Conservation (phyloP, 2,888 invertebrate genomes). For the Trissonchulus sp. region DNA sequence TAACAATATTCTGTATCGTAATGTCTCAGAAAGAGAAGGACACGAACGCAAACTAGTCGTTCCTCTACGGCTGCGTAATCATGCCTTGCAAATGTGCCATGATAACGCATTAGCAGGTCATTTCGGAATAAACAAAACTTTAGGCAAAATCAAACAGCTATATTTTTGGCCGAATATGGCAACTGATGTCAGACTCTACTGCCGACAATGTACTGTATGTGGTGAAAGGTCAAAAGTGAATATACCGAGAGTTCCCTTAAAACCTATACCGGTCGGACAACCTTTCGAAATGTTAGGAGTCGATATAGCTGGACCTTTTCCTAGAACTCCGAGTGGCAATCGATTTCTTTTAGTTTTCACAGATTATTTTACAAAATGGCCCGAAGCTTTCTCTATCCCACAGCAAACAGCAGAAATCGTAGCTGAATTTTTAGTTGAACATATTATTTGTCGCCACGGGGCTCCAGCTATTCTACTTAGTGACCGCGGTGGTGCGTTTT, state of each 20-base stretch:
- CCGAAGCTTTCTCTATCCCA: not conserved
- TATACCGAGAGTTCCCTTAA: not conserved
- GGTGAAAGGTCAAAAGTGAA: not conserved
- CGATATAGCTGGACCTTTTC: not conserved
- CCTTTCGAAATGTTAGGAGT: not conserved
- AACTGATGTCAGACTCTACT: not conserved
- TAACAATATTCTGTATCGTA: too few species aligned
- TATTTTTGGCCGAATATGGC: not conserved
- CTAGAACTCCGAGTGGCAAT: not conserved
- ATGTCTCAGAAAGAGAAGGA: too few species aligned
- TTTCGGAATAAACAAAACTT: too few species aligned
- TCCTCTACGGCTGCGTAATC: not conserved
- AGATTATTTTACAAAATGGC: not conserved
- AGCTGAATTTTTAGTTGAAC: not conserved
- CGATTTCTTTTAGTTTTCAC: conserved; percentile 1
- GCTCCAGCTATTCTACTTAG: not conserved
- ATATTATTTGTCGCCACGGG: not conserved
- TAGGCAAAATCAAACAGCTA: not conserved
- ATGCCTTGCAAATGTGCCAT: not conserved
- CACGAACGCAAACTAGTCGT: too few species aligned
- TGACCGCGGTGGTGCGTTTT: not conserved
- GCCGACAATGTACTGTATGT: not conserved
- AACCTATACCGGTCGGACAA: too few species aligned
- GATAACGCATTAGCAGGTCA: not conserved
- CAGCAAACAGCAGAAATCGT: not conserved